Percentiles rank a stretch among this genome's conserved stretches.
Evolutionary conservation across 2,113 vertebrate genomes (phyloP).

Genomic region (Accipiter cooperii): DNA sequence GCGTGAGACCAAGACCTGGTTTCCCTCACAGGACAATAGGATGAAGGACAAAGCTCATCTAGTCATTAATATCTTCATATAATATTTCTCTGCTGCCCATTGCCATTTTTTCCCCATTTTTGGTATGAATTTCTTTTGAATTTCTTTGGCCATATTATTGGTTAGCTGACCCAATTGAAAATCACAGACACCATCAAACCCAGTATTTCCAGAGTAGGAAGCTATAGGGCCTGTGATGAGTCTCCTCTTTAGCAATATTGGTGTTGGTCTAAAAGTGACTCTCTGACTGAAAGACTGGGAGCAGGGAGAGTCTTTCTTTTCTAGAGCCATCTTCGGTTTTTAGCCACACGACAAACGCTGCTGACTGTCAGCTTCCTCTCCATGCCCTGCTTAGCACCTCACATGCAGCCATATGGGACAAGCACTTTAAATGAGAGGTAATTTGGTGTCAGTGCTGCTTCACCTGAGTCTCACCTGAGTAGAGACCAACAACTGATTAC

Average conservation of each 20-base stretch:
- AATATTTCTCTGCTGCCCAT: neutral
- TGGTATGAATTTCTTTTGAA: neutral
- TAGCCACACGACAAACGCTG: rapidly evolving
- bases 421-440: neutral
- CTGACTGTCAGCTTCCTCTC: neutral
- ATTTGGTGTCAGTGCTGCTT: neutral
- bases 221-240: neutral
- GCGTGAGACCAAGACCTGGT: neutral
- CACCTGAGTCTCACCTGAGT: neutral
- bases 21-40: neutral
- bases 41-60: neutral
- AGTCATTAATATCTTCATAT: neutral
- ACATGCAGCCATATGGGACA: neutral
- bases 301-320: neutral
- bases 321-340: neutral
- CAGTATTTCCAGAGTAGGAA: neutral
- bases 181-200: neutral
- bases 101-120: neutral
- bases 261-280: neutral
- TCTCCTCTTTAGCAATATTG: neutral
- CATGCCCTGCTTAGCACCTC: neutral
- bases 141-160: neutral
- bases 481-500: neutral
- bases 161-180: neutral
- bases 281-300: neutral